Conservation (phyloP, 37 sponge, comb jelly and placozoan genomes). For the Cliona cf. orientalis region DNA sequence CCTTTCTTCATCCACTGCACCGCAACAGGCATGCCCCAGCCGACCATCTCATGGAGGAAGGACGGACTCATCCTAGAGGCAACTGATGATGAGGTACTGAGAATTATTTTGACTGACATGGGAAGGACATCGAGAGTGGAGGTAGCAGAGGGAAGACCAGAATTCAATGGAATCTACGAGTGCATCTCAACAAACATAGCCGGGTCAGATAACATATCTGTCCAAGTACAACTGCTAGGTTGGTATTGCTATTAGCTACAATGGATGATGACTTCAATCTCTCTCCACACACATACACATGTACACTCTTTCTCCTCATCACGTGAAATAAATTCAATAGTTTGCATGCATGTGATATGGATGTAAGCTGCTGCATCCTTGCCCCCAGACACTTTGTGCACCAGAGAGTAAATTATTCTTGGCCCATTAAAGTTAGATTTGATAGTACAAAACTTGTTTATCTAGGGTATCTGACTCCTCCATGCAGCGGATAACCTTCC, state of each 20-base stretch:
- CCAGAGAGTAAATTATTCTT: too few relatives aligned
- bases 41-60: conserved; percentile 22
- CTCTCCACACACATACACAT: too few relatives aligned
- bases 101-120: not conserved
- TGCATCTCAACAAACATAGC: not conserved
- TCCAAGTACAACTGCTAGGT: not conserved
- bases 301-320: too few relatives aligned
- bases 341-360: too few relatives aligned
- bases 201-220: not conserved
- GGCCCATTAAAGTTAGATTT: too few relatives aligned
- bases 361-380: too few relatives aligned
- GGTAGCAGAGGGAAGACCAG: not conserved
- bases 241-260: not conserved
- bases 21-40: conserved; percentile 11
- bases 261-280: too few relatives aligned
- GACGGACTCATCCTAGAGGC: not conserved
- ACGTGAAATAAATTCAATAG: too few relatives aligned
- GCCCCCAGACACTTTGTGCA: too few relatives aligned
- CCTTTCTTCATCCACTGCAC: not conserved
- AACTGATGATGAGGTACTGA: not conserved
- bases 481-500: too few relatives aligned
- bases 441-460: too few relatives aligned
- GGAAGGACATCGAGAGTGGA: not conserved
- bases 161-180: not conserved
- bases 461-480: too few relatives aligned